phyloP scores from a whole-genome alignment of 1,140 invertebrate species.

The Cherax quadricarinatus region DNA sequence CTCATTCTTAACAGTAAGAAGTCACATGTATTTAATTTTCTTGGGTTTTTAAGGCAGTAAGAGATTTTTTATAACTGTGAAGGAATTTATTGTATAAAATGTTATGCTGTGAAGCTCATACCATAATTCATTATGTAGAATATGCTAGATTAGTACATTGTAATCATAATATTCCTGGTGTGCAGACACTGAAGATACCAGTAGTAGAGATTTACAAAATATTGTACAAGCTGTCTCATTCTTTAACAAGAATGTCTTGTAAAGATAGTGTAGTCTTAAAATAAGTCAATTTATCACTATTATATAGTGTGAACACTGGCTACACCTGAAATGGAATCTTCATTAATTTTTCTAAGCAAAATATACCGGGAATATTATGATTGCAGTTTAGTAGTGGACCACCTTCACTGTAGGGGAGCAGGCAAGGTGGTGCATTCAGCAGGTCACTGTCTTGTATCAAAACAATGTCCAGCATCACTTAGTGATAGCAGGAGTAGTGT shows the following conservation, averaged over 20 bases:
- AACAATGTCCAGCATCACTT: constrained; percentile 31
- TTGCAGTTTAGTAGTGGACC: background rate
- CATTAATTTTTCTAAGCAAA: no score
- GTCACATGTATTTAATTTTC: background rate
- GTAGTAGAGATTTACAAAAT: background rate
- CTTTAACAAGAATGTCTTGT: background rate
- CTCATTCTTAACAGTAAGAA: background rate
- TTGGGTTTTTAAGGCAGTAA: constrained; percentile 2
- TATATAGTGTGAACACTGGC: background rate
- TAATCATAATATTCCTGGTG: constrained; percentile 27
- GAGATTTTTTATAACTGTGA: constrained; percentile 3
- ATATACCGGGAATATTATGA: constrained; percentile 6
- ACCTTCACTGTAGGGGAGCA: constrained; percentile 63
- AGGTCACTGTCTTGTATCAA: constrained; percentile 62
- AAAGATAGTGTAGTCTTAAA: background rate
- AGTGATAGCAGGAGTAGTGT: constrained; percentile 32
- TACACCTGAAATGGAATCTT: background rate
- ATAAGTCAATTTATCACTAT: background rate
- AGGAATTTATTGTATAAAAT: constrained; percentile 20
- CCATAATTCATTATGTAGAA: constrained; percentile 25
- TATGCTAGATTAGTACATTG: constrained; percentile 20
- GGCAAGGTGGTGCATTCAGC: constrained; percentile 48
- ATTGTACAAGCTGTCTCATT: background rate
- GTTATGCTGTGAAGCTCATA: constrained; percentile 30
- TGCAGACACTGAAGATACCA: background rate